Evolutionary conservation across 2,888 invertebrate species (phyloP).

Genomic region (Drosophila longiperda): DNA sequence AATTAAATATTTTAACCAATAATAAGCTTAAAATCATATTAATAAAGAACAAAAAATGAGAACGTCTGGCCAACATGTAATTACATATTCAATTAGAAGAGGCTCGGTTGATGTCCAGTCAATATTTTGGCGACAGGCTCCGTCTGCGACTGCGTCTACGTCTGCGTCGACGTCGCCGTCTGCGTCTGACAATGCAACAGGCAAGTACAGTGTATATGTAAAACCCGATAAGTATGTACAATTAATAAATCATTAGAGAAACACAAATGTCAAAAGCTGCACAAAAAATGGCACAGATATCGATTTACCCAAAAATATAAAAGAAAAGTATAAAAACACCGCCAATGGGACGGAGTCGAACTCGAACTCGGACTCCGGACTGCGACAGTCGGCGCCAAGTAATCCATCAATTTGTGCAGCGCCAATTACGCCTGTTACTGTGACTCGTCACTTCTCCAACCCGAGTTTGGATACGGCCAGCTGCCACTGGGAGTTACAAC

Average conservation of each 20-base stretch:
- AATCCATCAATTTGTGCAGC: constrained; percentile 83
- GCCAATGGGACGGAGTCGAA: constrained; percentile 47
- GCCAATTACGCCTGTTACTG: constrained; percentile 80
- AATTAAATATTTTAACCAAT: constrained; percentile 34
- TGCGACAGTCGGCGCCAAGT: constrained; percentile 81
- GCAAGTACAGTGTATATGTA: constrained; percentile 21
- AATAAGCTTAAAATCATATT: constrained; percentile 73
- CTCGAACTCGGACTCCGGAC: constrained; percentile 40
- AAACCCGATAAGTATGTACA: constrained; percentile 59
- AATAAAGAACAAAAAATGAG: constrained; percentile 54
- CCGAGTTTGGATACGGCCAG: constrained; percentile 40
- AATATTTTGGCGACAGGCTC: constrained; percentile 64
- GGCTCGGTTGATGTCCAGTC: constrained; percentile 29
- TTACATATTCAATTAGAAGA: constrained; percentile 63
- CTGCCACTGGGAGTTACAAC: constrained; percentile 54
- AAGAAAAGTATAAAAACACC: constrained; percentile 62
- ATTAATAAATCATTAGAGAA: constrained; percentile 77
- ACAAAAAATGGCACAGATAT: constrained; percentile 69
- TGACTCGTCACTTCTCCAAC: constrained; percentile 70
- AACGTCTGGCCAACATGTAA: constrained; percentile 42
- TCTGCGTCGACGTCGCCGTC: constrained; percentile 19
- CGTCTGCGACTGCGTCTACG: constrained; percentile 18
- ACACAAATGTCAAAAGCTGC: constrained; percentile 58
- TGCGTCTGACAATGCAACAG: constrained; percentile 45
- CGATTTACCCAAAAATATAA: constrained; percentile 69